Base-by-base conservation (phyloP, 1,140 invertebrate species). In the Ptiloglossa arizonensis region DNA sequence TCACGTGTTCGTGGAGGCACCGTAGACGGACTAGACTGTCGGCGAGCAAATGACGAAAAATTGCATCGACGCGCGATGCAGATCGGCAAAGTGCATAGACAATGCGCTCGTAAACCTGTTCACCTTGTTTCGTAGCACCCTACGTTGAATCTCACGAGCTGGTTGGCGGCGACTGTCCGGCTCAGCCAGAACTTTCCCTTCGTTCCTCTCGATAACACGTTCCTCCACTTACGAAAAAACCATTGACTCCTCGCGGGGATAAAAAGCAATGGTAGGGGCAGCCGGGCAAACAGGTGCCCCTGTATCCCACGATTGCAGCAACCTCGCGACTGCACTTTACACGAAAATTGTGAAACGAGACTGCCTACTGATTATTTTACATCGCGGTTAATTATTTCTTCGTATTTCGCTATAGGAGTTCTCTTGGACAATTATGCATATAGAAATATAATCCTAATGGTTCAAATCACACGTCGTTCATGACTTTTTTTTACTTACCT, bases 61-160 rank as follows among this genome's bases (percentile, higher is more conserved):
- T 82, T 60, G 71, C 24, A 60, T 41, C 32, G 35, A 8, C 56
- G 19, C 19, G 44, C 29, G 50, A 24, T 56, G 22, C 59, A 68
- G 46, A 68, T 52, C n/a, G 63, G 56, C 70, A 63, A 70, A 76
- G 48, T 67, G 72, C 68, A 62, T 69, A 11, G 48, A 52, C 79
- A 63, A 59, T 52, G 57, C 66, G 60, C 52, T 24, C 17, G 27
- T 15, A 29, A 76, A 91, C 88, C 81, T 72, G 90, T 88, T 91
- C 89, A 90, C 90, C 89, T 91, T 91, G 89, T 86, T 79, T 72
- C 82, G 80, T 76, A 44, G 77, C 88, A 83, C 86, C 82, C 82
- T 63, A 80, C 81, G 73, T 79, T 59, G 82, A 79, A 83, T 87
- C 83, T 60, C 70, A 59, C 79, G 78, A 85, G 82, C 83, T 60